Evolutionary conservation across 1,140 invertebrate genomes (phyloP).

Genomic region (Drosophila busckii): DNA sequence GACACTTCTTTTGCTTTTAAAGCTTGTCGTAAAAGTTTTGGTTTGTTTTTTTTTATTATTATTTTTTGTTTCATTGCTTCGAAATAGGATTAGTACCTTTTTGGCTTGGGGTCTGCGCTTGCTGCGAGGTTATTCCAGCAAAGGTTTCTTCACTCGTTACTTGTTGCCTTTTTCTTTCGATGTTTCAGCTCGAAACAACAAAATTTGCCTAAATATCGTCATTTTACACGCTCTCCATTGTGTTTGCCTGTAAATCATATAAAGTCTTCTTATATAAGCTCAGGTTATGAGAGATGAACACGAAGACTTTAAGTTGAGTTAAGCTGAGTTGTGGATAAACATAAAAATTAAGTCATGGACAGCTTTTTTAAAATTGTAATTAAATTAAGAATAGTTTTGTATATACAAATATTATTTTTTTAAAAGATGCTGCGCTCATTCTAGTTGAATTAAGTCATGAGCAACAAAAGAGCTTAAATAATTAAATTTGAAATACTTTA

Average conservation of each 20-base stretch:
- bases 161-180: constrained; percentile 30
- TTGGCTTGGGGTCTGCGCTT: constrained; percentile 7
- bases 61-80: constrained; percentile 62
- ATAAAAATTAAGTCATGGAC: too few relatives aligned
- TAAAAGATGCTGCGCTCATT: too few relatives aligned
- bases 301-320: too few relatives aligned
- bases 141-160: too few relatives aligned
- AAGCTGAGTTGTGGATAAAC: too few relatives aligned
- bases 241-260: constrained; percentile 1
- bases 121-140: constrained; percentile 9
- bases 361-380: too few relatives aligned
- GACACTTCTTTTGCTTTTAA: constrained; percentile 32
- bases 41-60: constrained; percentile 72
- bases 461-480: too few relatives aligned
- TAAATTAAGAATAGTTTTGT: too few relatives aligned
- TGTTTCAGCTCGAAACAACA: constrained; percentile 31
- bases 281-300: too few relatives aligned
- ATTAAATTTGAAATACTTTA: too few relatives aligned
- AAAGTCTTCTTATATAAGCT: not conserved
- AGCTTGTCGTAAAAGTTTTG: constrained; percentile 66
- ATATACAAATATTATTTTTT: too few relatives aligned
- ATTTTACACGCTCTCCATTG: constrained; percentile 53
- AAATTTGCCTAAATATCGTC: constrained; percentile 35
- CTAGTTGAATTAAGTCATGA: too few relatives aligned
- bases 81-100: constrained; percentile 61